A percentile compares a stretch with the other conserved stretches of the same genome.
Evolutionary conservation across 1,140 invertebrate species (phyloP).

Genomic region (Macrobrachium nipponense): DNA sequence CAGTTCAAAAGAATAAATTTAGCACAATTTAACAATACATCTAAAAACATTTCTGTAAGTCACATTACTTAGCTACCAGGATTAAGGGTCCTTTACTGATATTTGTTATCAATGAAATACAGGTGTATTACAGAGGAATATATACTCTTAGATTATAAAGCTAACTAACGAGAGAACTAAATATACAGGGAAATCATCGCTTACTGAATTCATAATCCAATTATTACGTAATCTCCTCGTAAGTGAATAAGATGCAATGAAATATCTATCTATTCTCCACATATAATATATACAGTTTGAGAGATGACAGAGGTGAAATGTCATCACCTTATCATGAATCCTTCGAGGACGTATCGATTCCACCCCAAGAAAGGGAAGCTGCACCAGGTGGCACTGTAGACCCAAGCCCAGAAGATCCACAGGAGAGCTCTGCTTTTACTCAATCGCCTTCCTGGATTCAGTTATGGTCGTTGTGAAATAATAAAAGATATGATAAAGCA

Average conservation of each 20-base stretch:
- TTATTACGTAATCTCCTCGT: not conserved
- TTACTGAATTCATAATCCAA: too few species aligned
- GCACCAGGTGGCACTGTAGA: conserved; percentile 36
- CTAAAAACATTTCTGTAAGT: too few species aligned
- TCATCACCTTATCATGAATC: conserved; percentile 38
- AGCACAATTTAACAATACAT: too few species aligned
- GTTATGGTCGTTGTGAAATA: not conserved
- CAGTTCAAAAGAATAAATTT: too few species aligned
- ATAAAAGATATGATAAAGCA: not conserved
- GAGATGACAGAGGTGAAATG: not conserved
- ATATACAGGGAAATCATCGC: not conserved
- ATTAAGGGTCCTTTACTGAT: too few species aligned
- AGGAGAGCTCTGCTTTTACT: conserved; percentile 15
- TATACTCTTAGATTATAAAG: too few species aligned
- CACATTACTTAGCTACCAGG: too few species aligned
- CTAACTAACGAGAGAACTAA: not conserved
- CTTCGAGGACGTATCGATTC: conserved; percentile 43
- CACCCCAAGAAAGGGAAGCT: conserved; percentile 34
- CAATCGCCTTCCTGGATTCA: not conserved
- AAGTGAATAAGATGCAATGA: too few species aligned
- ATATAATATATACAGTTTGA: too few species aligned
- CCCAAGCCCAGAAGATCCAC: conserved; percentile 24
- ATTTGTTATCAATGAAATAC: too few species aligned
- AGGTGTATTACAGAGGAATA: too few species aligned
- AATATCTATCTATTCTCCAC: too few species aligned